A percentile compares a stretch with the other conserved stretches of the same genome.
These are phyloP conservation scores for Sarotherodon lohbergeri DNA, from an alignment of 2,113 vertebrate genomes.

Conservation along the genomic window DNA sequence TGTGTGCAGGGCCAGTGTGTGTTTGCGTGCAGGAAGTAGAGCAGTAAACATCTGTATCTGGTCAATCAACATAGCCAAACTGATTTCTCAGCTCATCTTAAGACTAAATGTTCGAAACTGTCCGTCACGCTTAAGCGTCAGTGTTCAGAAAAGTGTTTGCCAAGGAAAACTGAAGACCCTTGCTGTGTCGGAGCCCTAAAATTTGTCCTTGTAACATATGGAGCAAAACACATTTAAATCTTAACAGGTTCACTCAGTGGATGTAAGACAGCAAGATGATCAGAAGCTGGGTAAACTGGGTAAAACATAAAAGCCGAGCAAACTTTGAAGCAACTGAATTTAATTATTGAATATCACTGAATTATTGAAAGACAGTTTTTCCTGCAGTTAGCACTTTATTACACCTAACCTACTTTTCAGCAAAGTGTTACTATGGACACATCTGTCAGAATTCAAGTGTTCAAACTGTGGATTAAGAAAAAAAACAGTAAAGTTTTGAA, in stretches of 20 bases:
- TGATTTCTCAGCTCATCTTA: slow-evolving; percentile 8
- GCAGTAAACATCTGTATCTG: slow-evolving; percentile 64
- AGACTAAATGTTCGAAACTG: background rate
- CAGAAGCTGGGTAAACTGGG: background rate
- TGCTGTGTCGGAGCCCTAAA: background rate
- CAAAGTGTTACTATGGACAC: background rate
- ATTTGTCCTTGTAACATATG: background rate
- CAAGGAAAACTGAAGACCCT: background rate
- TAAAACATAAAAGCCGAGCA: background rate
- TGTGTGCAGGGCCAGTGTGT: background rate
- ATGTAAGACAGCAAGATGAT: background rate
- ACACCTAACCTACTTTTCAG: background rate
- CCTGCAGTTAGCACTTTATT: background rate
- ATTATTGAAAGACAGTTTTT: background rate
- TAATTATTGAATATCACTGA: background rate
- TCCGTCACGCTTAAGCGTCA: background rate
- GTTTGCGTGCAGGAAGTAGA: background rate
- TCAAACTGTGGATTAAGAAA: background rate
- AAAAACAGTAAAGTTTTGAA: background rate
- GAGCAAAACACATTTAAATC: background rate
- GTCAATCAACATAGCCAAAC: background rate
- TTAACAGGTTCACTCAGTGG: background rate
- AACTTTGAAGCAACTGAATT: slow-evolving; percentile 26
- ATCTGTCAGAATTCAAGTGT: background rate
- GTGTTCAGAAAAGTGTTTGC: background rate